Conservation (phyloP, 2,113 vertebrate species). For the Neotoma lepida region DNA sequence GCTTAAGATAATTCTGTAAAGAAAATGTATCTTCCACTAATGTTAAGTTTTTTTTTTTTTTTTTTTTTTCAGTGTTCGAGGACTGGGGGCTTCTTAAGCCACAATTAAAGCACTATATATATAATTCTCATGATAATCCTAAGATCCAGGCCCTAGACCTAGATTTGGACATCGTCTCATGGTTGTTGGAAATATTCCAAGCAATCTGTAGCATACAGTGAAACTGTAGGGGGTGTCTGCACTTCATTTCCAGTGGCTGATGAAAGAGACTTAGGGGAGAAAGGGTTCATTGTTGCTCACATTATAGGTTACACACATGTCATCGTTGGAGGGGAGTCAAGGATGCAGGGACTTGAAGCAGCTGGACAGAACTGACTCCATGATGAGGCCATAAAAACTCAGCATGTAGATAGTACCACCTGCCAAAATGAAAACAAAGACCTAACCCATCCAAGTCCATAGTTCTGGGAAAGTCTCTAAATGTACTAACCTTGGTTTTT, state of each 20-base stretch:
- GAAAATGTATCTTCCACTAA: neutral
- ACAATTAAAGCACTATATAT: neutral
- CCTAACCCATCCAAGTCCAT: neutral
- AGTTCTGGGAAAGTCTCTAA: neutral
- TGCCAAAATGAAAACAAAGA: neutral
- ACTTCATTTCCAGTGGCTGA: neutral
- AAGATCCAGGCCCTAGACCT: neutral
- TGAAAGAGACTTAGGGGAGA: neutral
- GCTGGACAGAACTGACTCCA: neutral
- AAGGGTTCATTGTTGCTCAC: neutral
- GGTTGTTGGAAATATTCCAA: neutral
- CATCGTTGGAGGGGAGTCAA: neutral
- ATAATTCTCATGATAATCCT: neutral
- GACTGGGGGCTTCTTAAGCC: too few species aligned
- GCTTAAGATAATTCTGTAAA: neutral
- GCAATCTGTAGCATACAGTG: neutral
- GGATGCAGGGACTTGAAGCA: neutral
- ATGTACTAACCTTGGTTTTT: neutral
- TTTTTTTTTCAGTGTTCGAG: neutral
- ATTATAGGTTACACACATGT: neutral
- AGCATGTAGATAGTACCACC: neutral
- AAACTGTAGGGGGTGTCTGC: neutral
- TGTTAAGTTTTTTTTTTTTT: neutral
- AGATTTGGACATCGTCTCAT: neutral
- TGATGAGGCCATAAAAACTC: neutral